phyloP scores from a whole-genome alignment of 2,113 vertebrate species.

The Indri indri region DNA sequence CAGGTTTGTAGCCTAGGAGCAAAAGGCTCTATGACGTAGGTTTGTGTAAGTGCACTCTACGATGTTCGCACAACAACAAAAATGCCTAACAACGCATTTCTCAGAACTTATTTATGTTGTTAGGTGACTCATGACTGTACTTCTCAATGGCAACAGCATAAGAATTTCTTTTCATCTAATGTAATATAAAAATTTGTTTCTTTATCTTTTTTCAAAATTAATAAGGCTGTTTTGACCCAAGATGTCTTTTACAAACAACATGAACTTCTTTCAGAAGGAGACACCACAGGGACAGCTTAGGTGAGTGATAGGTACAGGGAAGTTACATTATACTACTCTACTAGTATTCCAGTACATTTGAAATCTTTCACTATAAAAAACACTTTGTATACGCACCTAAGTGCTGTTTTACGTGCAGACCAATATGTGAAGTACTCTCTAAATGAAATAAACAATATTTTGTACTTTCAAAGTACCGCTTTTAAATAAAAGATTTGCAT shows the following conservation, averaged over 20 bases:
- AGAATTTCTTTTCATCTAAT: neutral
- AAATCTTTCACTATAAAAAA: neutral
- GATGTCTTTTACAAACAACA: neutral
- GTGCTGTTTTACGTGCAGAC: neutral
- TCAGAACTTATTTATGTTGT: neutral
- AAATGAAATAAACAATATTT: neutral
- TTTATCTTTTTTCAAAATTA: neutral
- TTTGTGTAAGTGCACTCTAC: neutral
- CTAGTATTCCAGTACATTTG: neutral
- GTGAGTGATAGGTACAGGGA: neutral
- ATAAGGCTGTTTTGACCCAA: neutral
- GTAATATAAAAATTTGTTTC: neutral
- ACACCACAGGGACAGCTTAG: neutral
- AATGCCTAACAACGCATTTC: neutral
- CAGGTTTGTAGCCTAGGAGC: neutral
- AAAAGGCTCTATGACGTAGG: neutral
- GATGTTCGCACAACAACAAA: neutral
- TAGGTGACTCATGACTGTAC: neutral
- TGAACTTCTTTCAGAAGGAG: neutral
- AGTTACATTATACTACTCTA: neutral
- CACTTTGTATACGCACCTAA: neutral
- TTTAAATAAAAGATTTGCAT: neutral
- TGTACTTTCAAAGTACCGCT: neutral
- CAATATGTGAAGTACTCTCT: neutral
- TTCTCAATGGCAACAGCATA: neutral